Percentiles rank a stretch among this genome's conserved stretches.
Conservation (phyloP, 2,888 invertebrate genomes). For the Euphydryas editha region DNA sequence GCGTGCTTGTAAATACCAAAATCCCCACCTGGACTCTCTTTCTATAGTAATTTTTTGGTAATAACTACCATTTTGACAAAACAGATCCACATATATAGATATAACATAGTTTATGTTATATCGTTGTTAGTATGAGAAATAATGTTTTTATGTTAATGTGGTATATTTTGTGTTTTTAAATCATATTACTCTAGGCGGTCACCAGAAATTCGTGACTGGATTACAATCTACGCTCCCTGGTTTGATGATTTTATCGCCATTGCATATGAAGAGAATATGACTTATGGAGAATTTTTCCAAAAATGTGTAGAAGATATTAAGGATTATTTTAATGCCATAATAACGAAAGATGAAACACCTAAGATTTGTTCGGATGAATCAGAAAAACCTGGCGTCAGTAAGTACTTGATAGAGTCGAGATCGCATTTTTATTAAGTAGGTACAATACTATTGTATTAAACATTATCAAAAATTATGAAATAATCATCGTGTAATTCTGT, state of each 20-base stretch:
- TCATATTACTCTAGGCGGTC: constrained; percentile 39
- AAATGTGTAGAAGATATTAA: constrained; percentile 47
- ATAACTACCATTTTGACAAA: too few relatives aligned
- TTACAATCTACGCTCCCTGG: constrained; percentile 87
- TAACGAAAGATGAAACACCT: constrained; percentile 42
- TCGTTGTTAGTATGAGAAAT: too few relatives aligned
- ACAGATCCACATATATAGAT: too few relatives aligned
- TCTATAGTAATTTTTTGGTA: too few relatives aligned
- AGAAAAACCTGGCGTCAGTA: constrained; percentile 37
- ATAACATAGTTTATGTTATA: too few relatives aligned
- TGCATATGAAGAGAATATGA: constrained; percentile 84
- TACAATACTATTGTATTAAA: too few relatives aligned
- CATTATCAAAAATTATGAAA: too few relatives aligned
- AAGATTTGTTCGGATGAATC: constrained; percentile 54
- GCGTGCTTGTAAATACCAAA: too few relatives aligned
- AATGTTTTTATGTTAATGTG: too few relatives aligned
- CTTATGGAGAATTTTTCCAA: constrained; percentile 50
- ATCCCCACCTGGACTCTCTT: too few relatives aligned
- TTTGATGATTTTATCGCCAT: constrained; percentile 85
- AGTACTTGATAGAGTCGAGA: constrained; percentile 1
- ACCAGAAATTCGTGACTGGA: constrained; percentile 85
- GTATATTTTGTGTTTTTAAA: neutral
- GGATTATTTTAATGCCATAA: constrained; percentile 36
- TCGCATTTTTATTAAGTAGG: too few relatives aligned
- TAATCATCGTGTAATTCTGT: too few relatives aligned